A percentile compares a stretch with the other conserved stretches of the same genome.
Evolutionary conservation across 2,113 vertebrate species (phyloP).

Genomic region (Pituophis catenifer): DNA sequence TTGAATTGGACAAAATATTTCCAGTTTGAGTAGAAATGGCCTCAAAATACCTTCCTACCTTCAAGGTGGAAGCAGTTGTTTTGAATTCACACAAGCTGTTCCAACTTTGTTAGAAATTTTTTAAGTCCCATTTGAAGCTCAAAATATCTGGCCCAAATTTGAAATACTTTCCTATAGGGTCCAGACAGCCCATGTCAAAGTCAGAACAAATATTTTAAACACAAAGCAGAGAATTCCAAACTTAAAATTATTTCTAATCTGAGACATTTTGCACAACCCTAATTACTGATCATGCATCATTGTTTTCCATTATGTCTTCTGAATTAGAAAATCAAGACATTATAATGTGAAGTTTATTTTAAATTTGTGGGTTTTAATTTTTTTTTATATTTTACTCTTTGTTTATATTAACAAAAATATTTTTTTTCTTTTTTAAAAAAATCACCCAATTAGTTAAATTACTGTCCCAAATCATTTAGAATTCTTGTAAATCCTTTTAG

Average conservation of each 20-base stretch:
- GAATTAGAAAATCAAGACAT: conserved; percentile 43
- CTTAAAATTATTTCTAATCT: not conserved
- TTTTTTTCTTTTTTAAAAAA: not conserved
- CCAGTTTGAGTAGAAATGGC: not conserved
- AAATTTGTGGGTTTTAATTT: not conserved
- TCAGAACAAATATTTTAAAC: not conserved
- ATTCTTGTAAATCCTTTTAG: conserved; percentile 1
- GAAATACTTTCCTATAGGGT: not conserved
- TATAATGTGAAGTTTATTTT: conserved; percentile 58
- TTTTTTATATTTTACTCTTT: conserved; percentile 8
- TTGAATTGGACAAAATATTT: not conserved
- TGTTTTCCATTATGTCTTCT: conserved; percentile 44
- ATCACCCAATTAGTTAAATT: not conserved
- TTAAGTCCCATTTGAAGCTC: not conserved
- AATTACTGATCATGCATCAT: not conserved
- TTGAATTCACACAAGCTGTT: not conserved
- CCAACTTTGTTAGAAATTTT: not conserved
- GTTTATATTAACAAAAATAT: not conserved
- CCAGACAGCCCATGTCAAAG: not conserved
- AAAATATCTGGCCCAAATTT: not conserved
- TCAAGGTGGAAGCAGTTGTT: not conserved
- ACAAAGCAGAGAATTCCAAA: not conserved
- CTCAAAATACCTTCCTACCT: not conserved
- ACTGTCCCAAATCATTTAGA: not conserved
- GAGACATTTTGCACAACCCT: not conserved